Conservation (phyloP, 2,888 invertebrate genomes). For the Ceramica pisi region DNA sequence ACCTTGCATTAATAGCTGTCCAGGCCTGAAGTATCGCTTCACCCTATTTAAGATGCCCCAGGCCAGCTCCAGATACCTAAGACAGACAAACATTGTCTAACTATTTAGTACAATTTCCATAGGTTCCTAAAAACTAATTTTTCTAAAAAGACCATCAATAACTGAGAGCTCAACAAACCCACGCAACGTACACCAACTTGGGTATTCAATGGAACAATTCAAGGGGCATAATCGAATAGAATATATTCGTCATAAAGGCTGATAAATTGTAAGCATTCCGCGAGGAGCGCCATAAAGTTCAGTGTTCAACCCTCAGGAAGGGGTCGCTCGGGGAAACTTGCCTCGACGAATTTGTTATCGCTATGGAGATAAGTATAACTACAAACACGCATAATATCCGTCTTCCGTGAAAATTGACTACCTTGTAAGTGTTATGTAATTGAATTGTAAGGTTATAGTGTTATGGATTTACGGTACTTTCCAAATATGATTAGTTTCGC, state of each 20-base stretch:
- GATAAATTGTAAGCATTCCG: conserved; percentile 68
- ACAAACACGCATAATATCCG: conserved; percentile 53
- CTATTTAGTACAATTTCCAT: neutral
- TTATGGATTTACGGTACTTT: conserved; percentile 30
- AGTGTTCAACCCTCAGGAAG: conserved; percentile 64
- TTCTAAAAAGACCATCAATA: conserved; percentile 22
- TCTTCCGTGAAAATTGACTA: conserved; percentile 44
- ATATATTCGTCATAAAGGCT: conserved; percentile 70
- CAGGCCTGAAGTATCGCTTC: no score
- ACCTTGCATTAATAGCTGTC: no score
- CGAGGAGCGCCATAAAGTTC: conserved; percentile 65
- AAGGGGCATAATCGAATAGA: conserved; percentile 67
- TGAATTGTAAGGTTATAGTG: conserved; percentile 47
- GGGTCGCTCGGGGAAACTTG: conserved; percentile 65
- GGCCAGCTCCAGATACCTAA: no score
- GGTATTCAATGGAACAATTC: conserved; percentile 66
- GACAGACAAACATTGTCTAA: neutral
- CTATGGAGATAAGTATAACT: conserved; percentile 62
- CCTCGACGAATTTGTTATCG: conserved; percentile 63
- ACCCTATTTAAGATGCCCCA: no score
- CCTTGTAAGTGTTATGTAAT: conserved; percentile 62
- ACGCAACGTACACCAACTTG: conserved; percentile 32
- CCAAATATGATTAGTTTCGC: conserved; percentile 33
- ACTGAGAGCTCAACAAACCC: conserved; percentile 37
- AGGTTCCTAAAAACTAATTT: conserved; percentile 4